A percentile compares a stretch with the other conserved stretches of the same genome.
These are phyloP conservation scores for Pardosa pseudoannulata DNA, from an alignment of 2,888 invertebrate genomes.

Conservation along the genomic window DNA sequence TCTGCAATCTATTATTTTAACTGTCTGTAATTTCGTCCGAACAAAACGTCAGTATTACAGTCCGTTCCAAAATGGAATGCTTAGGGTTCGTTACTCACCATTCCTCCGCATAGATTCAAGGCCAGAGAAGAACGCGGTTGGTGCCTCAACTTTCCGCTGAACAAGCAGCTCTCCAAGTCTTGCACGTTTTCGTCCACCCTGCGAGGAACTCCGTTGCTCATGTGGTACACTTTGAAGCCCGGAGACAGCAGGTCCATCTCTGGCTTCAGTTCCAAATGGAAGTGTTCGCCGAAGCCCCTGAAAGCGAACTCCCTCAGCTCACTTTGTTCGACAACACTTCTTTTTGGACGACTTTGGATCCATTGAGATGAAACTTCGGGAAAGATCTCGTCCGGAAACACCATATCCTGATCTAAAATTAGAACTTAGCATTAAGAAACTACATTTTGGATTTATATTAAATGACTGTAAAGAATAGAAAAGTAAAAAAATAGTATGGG, in stretches of 20 bases:
- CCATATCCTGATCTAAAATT: constrained; percentile 19
- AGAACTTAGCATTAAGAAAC: too few relatives aligned
- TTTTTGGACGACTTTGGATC: background rate
- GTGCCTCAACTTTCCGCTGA: constrained; percentile 27
- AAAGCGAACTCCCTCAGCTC: constrained; percentile 1
- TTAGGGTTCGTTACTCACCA: too few relatives aligned
- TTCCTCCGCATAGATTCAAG: constrained; percentile 59
- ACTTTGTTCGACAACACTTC: background rate
- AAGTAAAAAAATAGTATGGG: too few relatives aligned
- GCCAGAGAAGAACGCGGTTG: constrained; percentile 32
- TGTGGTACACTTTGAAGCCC: constrained; percentile 50
- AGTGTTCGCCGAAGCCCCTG: constrained; percentile 36
- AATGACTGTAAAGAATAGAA: too few relatives aligned
- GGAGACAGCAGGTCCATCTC: constrained; percentile 24
- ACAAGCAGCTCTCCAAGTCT: constrained; percentile 30
- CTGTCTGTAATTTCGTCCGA: too few relatives aligned
- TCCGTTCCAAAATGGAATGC: too few relatives aligned
- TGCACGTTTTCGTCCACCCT: background rate
- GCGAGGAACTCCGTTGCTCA: background rate
- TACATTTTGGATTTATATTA: too few relatives aligned
- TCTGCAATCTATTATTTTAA: too few relatives aligned
- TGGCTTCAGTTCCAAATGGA: constrained; percentile 26
- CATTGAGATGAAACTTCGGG: background rate
- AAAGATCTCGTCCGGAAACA: constrained; percentile 13
- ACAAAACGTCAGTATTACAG: too few relatives aligned